Percentiles rank a stretch among this genome's conserved stretches.
phyloP scores from a whole-genome alignment of 2,797 vertebrate genomes.

The Sebastes vulpes region DNA sequence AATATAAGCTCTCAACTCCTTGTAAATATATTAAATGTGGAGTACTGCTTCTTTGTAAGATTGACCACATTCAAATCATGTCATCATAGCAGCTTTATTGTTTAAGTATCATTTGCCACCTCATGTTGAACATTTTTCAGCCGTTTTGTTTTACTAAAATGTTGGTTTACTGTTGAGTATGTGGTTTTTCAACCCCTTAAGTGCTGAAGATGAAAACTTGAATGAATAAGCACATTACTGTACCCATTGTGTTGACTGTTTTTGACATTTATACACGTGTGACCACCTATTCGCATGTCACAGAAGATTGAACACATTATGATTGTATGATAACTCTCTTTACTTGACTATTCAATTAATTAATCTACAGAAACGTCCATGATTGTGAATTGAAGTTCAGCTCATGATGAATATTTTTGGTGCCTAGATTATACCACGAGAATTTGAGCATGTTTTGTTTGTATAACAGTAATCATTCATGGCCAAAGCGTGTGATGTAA shows the following conservation, averaged over 20 bases:
- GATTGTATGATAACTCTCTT: not conserved
- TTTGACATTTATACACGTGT: constrained; percentile 3
- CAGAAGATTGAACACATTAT: not conserved
- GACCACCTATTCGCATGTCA: not conserved
- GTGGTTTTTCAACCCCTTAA: not conserved
- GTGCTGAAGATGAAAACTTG: not conserved
- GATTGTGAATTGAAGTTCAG: not conserved
- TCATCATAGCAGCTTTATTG: constrained; percentile 28
- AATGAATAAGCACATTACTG: constrained; percentile 1
- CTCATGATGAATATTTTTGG: not conserved
- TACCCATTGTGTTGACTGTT: constrained; percentile 4
- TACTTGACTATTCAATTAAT: not conserved
- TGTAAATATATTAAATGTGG: constrained; percentile 24
- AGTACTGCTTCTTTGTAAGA: constrained; percentile 6
- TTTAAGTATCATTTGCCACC: constrained; percentile 32
- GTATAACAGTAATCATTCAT: not conserved
- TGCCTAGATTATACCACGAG: not conserved
- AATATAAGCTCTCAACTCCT: not conserved
- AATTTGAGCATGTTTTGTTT: not conserved
- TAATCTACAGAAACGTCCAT: not conserved
- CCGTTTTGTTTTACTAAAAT: not conserved
- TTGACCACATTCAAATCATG: constrained; percentile 15
- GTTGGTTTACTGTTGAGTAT: constrained; percentile 18
- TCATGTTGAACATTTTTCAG: constrained; percentile 36
- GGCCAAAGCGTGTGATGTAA: not conserved